Conservation (phyloP, 2,797 vertebrate species). For the Rhinoraja longicauda region DNA sequence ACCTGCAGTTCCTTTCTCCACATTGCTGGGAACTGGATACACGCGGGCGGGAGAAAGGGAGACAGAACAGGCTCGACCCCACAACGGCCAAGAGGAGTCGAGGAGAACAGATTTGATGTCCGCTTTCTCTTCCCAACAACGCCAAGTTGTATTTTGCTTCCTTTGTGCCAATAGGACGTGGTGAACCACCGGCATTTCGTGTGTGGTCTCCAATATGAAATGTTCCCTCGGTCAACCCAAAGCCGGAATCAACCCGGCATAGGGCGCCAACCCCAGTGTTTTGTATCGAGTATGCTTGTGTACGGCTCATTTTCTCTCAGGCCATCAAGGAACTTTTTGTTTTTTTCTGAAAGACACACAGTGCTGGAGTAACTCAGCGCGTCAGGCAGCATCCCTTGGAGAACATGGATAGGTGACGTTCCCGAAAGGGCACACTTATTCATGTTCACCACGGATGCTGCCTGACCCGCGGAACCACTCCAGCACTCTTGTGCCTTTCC, state of each 20-base stretch:
- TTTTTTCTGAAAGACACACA: no score
- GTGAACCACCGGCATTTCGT: neutral
- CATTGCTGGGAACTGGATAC: neutral
- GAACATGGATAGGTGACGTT: no score
- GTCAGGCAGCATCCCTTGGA: no score
- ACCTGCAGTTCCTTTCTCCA: neutral
- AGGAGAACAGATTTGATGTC: neutral
- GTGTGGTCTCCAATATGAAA: neutral
- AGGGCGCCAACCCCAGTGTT: neutral
- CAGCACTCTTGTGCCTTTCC: no score
- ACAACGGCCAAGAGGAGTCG: neutral
- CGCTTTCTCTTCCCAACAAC: neutral
- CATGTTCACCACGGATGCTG: no score
- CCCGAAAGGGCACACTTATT: no score
- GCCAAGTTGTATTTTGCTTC: no score
- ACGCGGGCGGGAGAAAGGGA: neutral
- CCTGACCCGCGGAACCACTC: no score
- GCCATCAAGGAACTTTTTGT: neutral
- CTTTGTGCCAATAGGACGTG: neutral
- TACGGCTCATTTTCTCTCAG: neutral
- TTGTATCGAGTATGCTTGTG: neutral
- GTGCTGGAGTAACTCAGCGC: no score
- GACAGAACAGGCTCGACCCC: neutral
- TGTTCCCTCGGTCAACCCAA: neutral
- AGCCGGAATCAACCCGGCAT: no score